phyloP scores from a whole-genome alignment of 2,797 vertebrate species.

The Tadarida brasiliensis region DNA sequence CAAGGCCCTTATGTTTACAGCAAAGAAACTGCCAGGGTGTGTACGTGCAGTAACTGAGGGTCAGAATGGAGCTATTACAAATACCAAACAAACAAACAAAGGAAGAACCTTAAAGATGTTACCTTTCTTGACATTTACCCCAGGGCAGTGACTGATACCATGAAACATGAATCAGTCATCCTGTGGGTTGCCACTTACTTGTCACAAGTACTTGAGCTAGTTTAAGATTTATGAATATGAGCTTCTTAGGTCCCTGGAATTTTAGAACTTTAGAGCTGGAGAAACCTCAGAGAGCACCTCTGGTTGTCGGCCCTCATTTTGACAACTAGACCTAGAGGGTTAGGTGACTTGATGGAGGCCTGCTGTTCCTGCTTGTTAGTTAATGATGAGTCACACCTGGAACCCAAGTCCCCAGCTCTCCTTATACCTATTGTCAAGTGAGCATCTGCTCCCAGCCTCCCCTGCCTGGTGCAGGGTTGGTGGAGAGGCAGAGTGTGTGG shows the following conservation, averaged over 20 bases:
- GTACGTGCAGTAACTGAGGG: no score
- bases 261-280: neutral
- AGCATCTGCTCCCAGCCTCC: neutral
- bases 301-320: neutral
- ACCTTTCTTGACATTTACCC: neutral
- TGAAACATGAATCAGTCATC: neutral
- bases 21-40: no score
- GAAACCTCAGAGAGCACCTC: neutral
- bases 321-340: neutral
- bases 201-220: neutral
- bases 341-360: neutral
- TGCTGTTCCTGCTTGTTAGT: neutral
- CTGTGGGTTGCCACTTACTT: neutral
- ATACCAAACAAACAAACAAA: neutral
- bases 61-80: no score
- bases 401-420: neutral
- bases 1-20: no score
- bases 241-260: neutral
- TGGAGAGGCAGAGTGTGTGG: no score
- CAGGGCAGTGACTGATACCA: neutral
- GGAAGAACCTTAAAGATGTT: neutral
- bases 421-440: neutral
- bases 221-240: conserved; percentile 3
- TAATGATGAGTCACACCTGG: neutral
- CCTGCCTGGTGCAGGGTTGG: neutral